phyloP scores from a whole-genome alignment of 64 coral and sea anemone genomes.

The Trachythela sp. region DNA sequence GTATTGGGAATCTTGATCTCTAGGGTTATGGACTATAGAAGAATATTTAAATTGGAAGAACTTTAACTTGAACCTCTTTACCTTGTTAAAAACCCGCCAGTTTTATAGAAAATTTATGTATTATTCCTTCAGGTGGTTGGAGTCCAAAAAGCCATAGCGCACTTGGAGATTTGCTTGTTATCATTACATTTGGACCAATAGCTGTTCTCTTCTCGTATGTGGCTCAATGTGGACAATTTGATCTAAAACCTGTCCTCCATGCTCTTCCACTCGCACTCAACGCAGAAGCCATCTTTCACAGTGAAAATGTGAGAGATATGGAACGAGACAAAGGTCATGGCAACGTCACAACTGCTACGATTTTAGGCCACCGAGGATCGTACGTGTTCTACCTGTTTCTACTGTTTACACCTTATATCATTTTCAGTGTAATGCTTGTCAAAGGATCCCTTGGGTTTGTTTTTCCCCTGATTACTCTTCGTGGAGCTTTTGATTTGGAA shows the following conservation, averaged over 20 bases:
- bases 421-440: slow-evolving; percentile 4
- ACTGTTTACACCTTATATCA: not conserved
- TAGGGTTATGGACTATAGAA: no score
- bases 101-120: no score
- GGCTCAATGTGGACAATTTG: slow-evolving; percentile 49
- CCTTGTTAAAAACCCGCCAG: no score
- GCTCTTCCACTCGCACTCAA: slow-evolving; percentile 61
- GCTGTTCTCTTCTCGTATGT: slow-evolving; percentile 61
- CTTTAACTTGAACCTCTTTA: no score
- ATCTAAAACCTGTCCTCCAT: slow-evolving; percentile 13
- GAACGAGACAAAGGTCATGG: slow-evolving; percentile 2
- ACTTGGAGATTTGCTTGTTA: slow-evolving; percentile 56
- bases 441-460: not conserved
- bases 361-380: not conserved
- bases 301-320: not conserved
- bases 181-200: slow-evolving; percentile 68
- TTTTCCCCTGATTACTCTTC: not conserved
- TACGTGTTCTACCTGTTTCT: not conserved
- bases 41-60: no score
- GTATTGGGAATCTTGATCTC: no score
- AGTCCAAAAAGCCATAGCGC: slow-evolving; percentile 56
- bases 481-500: slow-evolving; percentile 1
- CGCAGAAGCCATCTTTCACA: slow-evolving; percentile 83
- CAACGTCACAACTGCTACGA: not conserved
- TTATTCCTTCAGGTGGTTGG: slow-evolving; percentile 19